phyloP scores from a whole-genome alignment of 2,113 vertebrate genomes.

The Takifugu flavidus region DNA sequence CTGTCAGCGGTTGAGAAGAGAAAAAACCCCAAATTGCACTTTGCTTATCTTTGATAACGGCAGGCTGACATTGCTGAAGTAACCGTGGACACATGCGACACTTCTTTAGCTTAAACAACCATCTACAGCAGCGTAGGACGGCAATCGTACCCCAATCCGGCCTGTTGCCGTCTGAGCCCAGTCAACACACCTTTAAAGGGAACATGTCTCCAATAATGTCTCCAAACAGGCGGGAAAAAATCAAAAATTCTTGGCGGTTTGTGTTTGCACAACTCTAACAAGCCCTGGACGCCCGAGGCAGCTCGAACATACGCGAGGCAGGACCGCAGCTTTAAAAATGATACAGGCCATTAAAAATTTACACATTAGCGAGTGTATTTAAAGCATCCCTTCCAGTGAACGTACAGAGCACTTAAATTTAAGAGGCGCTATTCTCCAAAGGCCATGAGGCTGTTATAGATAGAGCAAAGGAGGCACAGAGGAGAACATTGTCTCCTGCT shows the following conservation, averaged over 20 bases:
- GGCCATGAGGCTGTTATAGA: constrained; percentile 71
- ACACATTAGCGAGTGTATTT: constrained; percentile 76
- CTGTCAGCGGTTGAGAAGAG: no score
- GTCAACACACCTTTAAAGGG: constrained; percentile 6
- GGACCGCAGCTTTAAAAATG: constrained; percentile 67
- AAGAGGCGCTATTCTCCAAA: constrained; percentile 69
- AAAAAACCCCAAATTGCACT: no score
- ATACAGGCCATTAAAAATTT: constrained; percentile 74
- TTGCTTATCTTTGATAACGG: no score
- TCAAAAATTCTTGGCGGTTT: constrained; percentile 41
- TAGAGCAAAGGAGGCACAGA: constrained; percentile 53
- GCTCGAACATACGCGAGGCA: constrained; percentile 57
- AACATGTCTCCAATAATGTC: constrained; percentile 46
- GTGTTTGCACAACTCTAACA: constrained; percentile 59
- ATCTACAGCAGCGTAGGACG: not conserved
- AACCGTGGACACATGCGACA: no score
- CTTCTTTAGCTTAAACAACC: no score
- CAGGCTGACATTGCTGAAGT: no score
- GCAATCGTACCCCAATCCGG: no score
- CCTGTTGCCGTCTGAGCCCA: constrained; percentile 1
- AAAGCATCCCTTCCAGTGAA: constrained; percentile 72
- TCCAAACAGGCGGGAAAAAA: constrained; percentile 22
- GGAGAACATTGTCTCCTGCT: constrained; percentile 39
- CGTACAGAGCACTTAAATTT: constrained; percentile 72
- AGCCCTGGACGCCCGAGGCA: constrained; percentile 61